These are phyloP conservation scores for Candoia aspera DNA, from an alignment of 2,113 vertebrate genomes.

Conservation along the genomic window DNA sequence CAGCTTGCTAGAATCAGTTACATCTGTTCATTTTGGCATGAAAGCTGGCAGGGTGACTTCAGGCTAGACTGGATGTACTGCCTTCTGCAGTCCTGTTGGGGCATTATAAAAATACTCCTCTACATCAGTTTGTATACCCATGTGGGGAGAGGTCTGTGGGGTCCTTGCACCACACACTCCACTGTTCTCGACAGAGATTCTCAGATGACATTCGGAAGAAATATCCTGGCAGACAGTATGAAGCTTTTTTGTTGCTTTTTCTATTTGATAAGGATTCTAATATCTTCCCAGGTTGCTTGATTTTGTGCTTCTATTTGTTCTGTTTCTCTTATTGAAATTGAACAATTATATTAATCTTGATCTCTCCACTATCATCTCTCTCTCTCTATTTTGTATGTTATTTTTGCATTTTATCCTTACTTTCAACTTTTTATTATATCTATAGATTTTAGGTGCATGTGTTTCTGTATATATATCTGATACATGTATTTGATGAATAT, in stretches of 20 bases:
- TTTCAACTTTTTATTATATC: neutral
- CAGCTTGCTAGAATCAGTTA: neutral
- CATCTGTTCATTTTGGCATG: neutral
- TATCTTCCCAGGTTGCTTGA: neutral
- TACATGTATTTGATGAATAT: neutral
- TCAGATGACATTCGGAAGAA: neutral
- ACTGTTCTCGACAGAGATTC: neutral
- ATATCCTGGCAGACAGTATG: neutral
- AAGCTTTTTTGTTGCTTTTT: neutral
- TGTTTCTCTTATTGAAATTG: neutral
- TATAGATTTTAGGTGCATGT: neutral
- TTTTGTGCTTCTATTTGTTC: neutral
- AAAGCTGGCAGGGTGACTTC: neutral
- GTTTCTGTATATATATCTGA: neutral
- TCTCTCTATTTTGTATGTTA: neutral
- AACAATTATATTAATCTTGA: neutral
- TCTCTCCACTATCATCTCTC: neutral
- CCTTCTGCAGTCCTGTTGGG: neutral
- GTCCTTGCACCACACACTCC: neutral
- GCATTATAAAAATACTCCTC: neutral
- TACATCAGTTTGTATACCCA: neutral
- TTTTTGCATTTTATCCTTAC: neutral
- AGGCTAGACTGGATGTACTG: neutral
- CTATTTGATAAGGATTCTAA: neutral
- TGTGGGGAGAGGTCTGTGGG: neutral